phyloP scores from a whole-genome alignment of 2,113 vertebrate species.

The Promerops cafer region DNA sequence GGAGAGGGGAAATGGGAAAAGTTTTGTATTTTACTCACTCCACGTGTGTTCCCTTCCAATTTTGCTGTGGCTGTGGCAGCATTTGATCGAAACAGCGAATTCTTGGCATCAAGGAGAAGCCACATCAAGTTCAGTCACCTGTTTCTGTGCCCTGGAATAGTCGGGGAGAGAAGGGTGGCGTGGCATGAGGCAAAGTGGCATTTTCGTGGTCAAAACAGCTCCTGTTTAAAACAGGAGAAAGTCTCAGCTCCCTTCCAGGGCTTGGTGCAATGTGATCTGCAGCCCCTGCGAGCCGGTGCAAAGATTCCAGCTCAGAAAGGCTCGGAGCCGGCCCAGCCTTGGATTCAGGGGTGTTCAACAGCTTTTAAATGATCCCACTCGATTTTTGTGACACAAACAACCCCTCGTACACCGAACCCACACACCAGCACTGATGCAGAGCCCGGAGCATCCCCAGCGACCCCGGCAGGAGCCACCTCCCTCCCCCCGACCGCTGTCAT shows the following conservation, averaged over 20 bases:
- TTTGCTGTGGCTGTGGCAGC: too few relatives aligned
- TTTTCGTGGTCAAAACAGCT: neutral
- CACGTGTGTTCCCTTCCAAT: rapidly evolving
- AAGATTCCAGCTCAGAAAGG: neutral
- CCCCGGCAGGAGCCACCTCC: neutral
- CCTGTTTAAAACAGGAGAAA: neutral
- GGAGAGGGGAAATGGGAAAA: neutral
- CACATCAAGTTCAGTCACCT: neutral
- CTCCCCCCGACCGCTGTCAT: rapidly evolving
- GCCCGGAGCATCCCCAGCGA: too few relatives aligned
- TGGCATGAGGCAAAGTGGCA: rapidly evolving
- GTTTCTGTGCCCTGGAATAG: neutral
- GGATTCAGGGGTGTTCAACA: neutral
- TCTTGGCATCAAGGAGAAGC: too few relatives aligned
- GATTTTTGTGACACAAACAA: neutral
- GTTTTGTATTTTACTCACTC: rapidly evolving
- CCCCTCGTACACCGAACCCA: rapidly evolving
- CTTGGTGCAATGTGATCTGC: rapidly evolving
- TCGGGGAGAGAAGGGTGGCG: too few relatives aligned
- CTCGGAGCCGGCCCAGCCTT: neutral
- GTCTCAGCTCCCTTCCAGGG: rapidly evolving
- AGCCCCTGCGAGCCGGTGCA: neutral
- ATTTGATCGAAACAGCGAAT: neutral
- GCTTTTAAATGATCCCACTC: rapidly evolving
- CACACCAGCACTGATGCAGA: rapidly evolving